phyloP scores from a whole-genome alignment of 2,113 vertebrate species.

The Tachycineta bicolor region DNA sequence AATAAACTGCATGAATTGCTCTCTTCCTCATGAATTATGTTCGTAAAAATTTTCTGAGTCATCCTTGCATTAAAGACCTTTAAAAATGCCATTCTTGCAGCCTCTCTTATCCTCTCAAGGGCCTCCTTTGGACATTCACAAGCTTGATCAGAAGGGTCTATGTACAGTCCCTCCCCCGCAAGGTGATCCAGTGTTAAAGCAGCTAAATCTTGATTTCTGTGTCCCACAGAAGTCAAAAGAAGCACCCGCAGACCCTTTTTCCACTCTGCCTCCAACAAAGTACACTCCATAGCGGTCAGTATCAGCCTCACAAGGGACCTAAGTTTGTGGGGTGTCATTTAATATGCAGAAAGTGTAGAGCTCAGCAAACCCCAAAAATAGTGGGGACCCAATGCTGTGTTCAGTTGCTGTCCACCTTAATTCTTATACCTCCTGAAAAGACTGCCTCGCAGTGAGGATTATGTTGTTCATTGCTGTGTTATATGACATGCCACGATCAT shows the following conservation, averaged over 20 bases:
- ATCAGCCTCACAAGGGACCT: neutral
- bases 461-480: neutral
- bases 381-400: neutral
- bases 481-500: neutral
- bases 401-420: neutral
- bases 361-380: neutral
- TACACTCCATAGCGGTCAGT: neutral
- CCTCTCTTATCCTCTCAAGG: neutral
- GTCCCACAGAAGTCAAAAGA: neutral
- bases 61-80: neutral
- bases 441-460: neutral
- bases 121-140: neutral
- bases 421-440: neutral
- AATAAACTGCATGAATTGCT: neutral
- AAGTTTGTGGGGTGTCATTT: neutral
- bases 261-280: neutral
- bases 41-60: neutral
- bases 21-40: neutral
- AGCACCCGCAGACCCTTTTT: neutral
- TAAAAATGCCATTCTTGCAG: neutral
- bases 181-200: neutral
- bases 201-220: neutral
- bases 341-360: neutral
- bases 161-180: neutral
- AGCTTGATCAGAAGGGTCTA: neutral